phyloP scores from a whole-genome alignment of 2,797 vertebrate species.

The Malacoraja senta region DNA sequence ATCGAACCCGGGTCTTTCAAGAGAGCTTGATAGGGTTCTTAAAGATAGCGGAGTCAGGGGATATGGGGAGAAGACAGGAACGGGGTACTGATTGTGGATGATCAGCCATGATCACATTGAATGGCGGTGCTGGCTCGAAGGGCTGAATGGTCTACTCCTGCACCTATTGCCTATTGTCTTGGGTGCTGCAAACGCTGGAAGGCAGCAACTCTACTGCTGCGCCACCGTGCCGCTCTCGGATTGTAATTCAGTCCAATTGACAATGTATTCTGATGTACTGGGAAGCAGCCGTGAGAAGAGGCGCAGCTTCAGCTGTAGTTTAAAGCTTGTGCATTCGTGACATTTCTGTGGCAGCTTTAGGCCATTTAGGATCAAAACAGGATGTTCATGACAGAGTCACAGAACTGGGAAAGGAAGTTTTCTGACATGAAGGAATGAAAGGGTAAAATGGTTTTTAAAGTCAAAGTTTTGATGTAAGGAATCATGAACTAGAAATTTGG shows the following conservation, averaged over 20 bases:
- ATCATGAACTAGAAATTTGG: not conserved
- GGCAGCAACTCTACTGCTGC: no score
- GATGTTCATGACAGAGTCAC: slow-evolving; percentile 5
- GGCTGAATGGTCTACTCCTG: no score
- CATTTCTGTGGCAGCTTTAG: slow-evolving; percentile 18
- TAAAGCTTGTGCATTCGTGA: slow-evolving; percentile 21
- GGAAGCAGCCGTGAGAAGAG: not conserved
- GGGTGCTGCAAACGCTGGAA: no score
- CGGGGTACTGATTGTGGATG: no score
- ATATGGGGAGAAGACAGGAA: no score
- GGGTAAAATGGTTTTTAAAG: slow-evolving; percentile 30
- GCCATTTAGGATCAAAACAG: not conserved
- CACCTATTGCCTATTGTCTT: no score
- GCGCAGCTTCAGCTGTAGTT: not conserved
- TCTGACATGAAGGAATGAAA: slow-evolving; percentile 8
- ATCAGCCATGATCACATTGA: no score
- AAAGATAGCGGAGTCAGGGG: no score
- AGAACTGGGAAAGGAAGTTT: not conserved
- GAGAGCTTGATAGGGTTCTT: no score
- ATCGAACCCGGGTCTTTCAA: no score
- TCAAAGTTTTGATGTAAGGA: not conserved
- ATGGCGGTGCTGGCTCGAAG: no score
- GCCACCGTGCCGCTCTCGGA: no score
- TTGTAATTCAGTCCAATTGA: not conserved
- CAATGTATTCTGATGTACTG: not conserved